These are phyloP conservation scores for Paratrypauchen microcephalus DNA, from an alignment of 2,797 vertebrate genomes.

Conservation along the genomic window DNA sequence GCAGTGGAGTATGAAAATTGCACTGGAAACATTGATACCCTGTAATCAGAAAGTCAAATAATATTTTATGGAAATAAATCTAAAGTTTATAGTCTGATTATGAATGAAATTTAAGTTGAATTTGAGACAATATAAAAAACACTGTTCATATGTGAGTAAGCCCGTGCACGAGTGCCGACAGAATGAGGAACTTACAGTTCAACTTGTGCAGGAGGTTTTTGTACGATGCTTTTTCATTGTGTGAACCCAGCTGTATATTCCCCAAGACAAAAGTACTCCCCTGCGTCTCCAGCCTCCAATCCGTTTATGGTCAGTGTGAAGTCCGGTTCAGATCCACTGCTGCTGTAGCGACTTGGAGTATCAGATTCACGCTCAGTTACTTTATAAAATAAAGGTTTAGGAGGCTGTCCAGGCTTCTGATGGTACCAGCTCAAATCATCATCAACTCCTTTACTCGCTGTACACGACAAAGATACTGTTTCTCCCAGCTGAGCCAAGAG, in stretches of 20 bases:
- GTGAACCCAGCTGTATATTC: too few relatives aligned
- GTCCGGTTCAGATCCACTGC: constrained; percentile 26
- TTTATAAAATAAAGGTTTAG: constrained; percentile 43
- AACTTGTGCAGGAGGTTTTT: constrained; percentile 14
- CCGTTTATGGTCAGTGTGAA: constrained; percentile 33
- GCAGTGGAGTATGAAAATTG: too few relatives aligned
- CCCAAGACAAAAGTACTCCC: constrained; percentile 4
- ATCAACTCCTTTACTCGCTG: constrained; percentile 16
- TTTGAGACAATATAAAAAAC: too few relatives aligned
- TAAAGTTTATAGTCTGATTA: too few relatives aligned
- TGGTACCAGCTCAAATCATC: constrained; percentile 45
- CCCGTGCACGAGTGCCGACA: neutral
- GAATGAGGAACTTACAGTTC: constrained; percentile 2
- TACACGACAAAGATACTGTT: constrained; percentile 40
- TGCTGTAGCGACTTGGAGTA: constrained; percentile 19
- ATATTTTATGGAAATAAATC: too few relatives aligned
- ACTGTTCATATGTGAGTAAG: too few relatives aligned
- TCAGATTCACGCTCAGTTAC: neutral
- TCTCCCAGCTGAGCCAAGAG: constrained; percentile 23
- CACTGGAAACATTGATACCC: too few relatives aligned
- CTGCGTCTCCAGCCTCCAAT: constrained; percentile 34
- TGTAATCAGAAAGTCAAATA: too few relatives aligned
- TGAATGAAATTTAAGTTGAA: too few relatives aligned
- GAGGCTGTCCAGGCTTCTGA: constrained; percentile 47
- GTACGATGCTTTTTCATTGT: neutral